A percentile compares a stretch with the other conserved stretches of the same genome.
phyloP scores from a whole-genome alignment of 1,140 invertebrate species.

The Micrasema minimum region DNA sequence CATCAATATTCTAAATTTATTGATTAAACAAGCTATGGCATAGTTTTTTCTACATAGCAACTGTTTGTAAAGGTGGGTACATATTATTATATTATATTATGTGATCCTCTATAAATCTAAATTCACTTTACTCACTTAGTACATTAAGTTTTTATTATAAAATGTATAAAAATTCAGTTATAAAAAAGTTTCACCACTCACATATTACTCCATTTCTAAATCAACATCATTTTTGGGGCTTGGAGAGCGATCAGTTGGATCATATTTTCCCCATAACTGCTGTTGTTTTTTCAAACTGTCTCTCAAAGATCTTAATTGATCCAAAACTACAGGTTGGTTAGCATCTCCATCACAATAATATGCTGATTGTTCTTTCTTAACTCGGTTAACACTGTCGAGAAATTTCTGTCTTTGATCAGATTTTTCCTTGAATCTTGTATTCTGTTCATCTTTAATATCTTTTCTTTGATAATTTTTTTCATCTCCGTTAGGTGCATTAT shows the following conservation, averaged over 20 bases:
- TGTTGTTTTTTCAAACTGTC: conserved; percentile 52
- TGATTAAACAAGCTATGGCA: conserved; percentile 46
- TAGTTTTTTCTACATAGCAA: conserved; percentile 18
- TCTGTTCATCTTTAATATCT: conserved; percentile 21
- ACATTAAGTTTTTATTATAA: conserved; percentile 24
- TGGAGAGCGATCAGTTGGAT: conserved; percentile 40
- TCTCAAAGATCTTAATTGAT: conserved; percentile 51
- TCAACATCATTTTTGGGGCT: conserved; percentile 52
- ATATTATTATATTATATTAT: conserved; percentile 12
- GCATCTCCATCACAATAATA: conserved; percentile 57
- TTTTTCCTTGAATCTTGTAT: conserved; percentile 47
- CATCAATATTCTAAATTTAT: conserved; percentile 19
- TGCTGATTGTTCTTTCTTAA: conserved; percentile 58
- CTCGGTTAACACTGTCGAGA: conserved; percentile 58
- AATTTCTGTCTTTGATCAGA: conserved; percentile 60
- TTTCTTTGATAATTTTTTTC: conserved; percentile 23
- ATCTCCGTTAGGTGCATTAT: conserved; percentile 55
- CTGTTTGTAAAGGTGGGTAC: conserved; percentile 5
- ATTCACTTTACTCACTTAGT: not conserved
- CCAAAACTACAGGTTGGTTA: conserved; percentile 48
- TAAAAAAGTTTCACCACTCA: not conserved
- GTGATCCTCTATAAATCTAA: conserved; percentile 2
- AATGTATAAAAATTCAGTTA: conserved; percentile 21
- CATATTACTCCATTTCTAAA: conserved; percentile 48
- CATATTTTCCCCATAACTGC: conserved; percentile 49